Evolutionary conservation across 1,140 invertebrate genomes (phyloP).

Genomic region (Drosophila dunni): DNA sequence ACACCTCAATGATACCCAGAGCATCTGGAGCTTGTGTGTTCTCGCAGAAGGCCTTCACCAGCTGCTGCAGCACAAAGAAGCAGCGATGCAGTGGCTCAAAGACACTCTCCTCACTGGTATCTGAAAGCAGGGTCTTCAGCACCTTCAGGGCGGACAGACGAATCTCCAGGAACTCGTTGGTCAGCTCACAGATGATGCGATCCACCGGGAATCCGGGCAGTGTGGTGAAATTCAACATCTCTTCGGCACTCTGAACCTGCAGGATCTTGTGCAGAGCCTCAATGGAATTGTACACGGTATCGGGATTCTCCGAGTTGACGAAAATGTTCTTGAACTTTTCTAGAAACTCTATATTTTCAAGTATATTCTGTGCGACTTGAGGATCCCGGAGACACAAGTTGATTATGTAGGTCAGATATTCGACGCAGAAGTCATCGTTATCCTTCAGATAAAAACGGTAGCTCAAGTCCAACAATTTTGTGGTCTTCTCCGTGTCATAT

Average conservation of each 20-base stretch:
- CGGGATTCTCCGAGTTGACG: slow-evolving; percentile 67
- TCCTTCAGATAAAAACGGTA: slow-evolving; percentile 58
- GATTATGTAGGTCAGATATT: slow-evolving; percentile 69
- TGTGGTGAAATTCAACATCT: slow-evolving; percentile 58
- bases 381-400: slow-evolving; percentile 73
- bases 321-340: slow-evolving; percentile 63
- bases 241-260: slow-evolving; percentile 53
- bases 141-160: slow-evolving; percentile 61
- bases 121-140: slow-evolving; percentile 58
- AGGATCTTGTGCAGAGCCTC: slow-evolving; percentile 69
- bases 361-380: slow-evolving; percentile 53
- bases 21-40: slow-evolving; percentile 49
- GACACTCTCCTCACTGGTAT: slow-evolving; percentile 57
- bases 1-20: slow-evolving; percentile 61
- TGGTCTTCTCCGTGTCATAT: slow-evolving; percentile 49
- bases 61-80: slow-evolving; percentile 62
- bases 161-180: slow-evolving; percentile 68
- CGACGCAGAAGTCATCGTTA: slow-evolving; percentile 70
- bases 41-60: slow-evolving; percentile 66
- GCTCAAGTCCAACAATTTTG: slow-evolving; percentile 42
- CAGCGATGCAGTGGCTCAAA: slow-evolving; percentile 58
- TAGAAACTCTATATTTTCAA: slow-evolving; percentile 56
- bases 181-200: slow-evolving; percentile 72
- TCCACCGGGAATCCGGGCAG: slow-evolving; percentile 65
- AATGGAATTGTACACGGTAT: slow-evolving; percentile 67